These are phyloP conservation scores for Aphodius sticticus DNA, from an alignment of 2,888 invertebrate genomes.

Conservation along the genomic window DNA sequence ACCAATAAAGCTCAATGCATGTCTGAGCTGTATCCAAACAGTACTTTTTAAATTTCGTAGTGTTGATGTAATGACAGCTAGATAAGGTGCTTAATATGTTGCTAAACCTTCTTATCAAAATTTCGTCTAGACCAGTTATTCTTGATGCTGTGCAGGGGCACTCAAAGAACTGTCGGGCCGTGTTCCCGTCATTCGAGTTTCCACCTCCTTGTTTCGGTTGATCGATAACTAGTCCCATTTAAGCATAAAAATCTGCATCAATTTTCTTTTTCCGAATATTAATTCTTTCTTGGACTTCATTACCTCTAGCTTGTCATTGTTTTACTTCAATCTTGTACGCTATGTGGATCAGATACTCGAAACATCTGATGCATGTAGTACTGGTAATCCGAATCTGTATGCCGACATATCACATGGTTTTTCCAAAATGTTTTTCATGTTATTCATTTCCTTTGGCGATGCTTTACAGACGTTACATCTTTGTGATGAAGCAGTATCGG, in stretches of 20 bases:
- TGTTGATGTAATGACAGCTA: not conserved
- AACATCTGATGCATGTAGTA: not conserved
- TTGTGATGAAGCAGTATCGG: not conserved
- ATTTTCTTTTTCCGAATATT: slow-evolving; percentile 39
- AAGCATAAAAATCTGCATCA: slow-evolving; percentile 36
- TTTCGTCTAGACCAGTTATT: slow-evolving; percentile 31
- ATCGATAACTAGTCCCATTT: slow-evolving; percentile 42
- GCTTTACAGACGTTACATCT: not conserved
- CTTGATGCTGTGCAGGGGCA: slow-evolving; percentile 23
- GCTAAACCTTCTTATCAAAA: not conserved
- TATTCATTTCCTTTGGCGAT: not conserved
- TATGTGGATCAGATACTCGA: not conserved
- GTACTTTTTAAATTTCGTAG: not conserved
- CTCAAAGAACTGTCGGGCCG: slow-evolving; percentile 39
- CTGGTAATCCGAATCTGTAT: not conserved
- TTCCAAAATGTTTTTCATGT: not conserved
- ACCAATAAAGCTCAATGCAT: not conserved
- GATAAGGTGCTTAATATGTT: not conserved
- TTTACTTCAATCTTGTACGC: not conserved
- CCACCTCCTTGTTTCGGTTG: slow-evolving; percentile 42
- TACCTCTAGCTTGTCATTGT: not conserved
- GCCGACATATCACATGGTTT: not conserved
- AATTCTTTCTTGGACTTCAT: too few relatives aligned
- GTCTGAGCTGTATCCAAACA: not conserved
- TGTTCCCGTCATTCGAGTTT: slow-evolving; percentile 41